Evolutionary conservation across 1,140 invertebrate genomes (phyloP), one percentile per base, ranked within the genome.

Genomic region (Chelonus insularis): DNA sequence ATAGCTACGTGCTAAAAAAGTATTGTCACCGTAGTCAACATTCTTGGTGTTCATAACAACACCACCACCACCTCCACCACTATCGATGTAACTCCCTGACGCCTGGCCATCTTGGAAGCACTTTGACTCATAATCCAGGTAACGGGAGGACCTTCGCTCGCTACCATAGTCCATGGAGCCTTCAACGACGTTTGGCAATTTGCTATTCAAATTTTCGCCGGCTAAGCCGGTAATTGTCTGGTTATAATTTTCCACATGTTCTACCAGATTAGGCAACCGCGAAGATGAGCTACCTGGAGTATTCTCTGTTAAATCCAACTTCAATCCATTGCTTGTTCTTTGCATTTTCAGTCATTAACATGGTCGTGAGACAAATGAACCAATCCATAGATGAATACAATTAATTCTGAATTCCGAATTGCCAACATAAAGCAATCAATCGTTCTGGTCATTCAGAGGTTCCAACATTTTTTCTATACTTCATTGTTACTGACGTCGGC

Each of bases 101-200:
- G 62, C 57, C 45, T 71, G 70, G n/a, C 60, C 57, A 14, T 73
- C 72, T 58, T 71, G 72, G 52, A 69, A 74, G 45, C 60, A 54
- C 20, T 75, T 75, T 8, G 71, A 39, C 36, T 75, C 72, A 61
- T 79, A 79, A 58, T 80, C 78, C 70, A 78, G 68, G 70, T 80
- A 80, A 66, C 75, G 75, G 66, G 80, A 80, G 59, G 78, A 76
- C 69, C 81, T 83, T 67, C 82, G 83, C 68, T 82, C 86, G 67
- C 74, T 85, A 68, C 82, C 85, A 72, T 85, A 86, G 76, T 85
- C 85, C 73, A 86, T 86, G 77, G 81, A 86, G 76, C 85, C 85
- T 59, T 82, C 80, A 57, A 81, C 78, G 21, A 81, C 72, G 78
- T 81, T 82, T 36, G 80, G 80, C 71, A 82, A 65, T 71, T 80